phyloP scores from a whole-genome alignment of 2,113 vertebrate genomes.

The Dermatemys mawii region DNA sequence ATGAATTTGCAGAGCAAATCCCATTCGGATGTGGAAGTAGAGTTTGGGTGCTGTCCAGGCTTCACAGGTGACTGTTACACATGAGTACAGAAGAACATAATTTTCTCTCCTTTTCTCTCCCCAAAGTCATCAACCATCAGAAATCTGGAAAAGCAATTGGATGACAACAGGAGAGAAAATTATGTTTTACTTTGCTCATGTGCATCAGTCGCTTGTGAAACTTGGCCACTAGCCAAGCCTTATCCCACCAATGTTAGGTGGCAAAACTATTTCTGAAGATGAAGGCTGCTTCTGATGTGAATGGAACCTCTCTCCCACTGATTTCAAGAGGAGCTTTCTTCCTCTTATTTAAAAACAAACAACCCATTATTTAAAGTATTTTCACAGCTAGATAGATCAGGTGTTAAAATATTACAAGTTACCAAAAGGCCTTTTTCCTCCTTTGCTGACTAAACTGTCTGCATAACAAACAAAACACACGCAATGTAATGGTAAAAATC shows the following conservation, averaged over 20 bases:
- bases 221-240: not conserved
- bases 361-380: not conserved
- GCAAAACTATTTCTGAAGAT: not conserved
- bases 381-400: not conserved
- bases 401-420: not conserved
- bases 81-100: slow-evolving; percentile 3
- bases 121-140: not conserved
- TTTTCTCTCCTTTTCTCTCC: slow-evolving; percentile 4
- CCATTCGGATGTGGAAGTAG: slow-evolving; percentile 35
- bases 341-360: not conserved
- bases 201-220: not conserved
- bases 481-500: not conserved
- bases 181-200: not conserved
- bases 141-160: not conserved
- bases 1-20: slow-evolving; percentile 49
- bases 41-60: slow-evolving; percentile 15
- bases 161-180: not conserved
- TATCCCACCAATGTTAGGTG: not conserved
- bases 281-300: not conserved
- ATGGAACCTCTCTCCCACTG: not conserved
- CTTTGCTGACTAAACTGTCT: not conserved
- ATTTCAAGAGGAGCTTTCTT: not conserved
- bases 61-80: slow-evolving; percentile 16
- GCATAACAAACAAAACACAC: not conserved
- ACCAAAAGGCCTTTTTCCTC: not conserved